A percentile compares a stretch with the other conserved stretches of the same genome.
These are phyloP conservation scores for Dryobota labecula DNA, from an alignment of 2,888 invertebrate species.

Conservation along the genomic window DNA sequence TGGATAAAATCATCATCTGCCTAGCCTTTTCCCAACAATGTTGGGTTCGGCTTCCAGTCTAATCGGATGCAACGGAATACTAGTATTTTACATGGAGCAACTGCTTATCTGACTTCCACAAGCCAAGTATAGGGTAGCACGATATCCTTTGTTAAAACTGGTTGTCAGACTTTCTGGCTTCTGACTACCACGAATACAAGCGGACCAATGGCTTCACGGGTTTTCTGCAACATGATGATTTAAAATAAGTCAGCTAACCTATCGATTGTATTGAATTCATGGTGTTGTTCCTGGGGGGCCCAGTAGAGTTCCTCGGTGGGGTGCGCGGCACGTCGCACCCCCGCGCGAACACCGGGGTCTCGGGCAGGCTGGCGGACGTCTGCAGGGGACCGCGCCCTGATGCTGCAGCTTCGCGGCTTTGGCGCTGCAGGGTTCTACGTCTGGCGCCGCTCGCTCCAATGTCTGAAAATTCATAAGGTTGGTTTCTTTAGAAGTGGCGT, in stretches of 20 bases:
- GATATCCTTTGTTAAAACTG: too few relatives aligned
- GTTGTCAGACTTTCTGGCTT: not conserved
- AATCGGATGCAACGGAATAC: not conserved
- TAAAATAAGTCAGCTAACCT: constrained; percentile 72
- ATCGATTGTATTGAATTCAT: constrained; percentile 91
- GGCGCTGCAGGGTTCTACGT: constrained; percentile 88
- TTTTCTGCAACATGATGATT: not conserved
- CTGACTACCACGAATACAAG: too few relatives aligned
- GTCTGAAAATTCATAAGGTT: constrained; percentile 75
- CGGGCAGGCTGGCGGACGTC: constrained; percentile 96
- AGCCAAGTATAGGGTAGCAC: not conserved
- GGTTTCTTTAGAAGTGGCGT: not conserved
- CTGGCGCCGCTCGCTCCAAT: constrained; percentile 87
- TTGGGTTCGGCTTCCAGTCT: too few relatives aligned
- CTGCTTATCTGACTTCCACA: not conserved
- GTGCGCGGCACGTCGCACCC: constrained; percentile 96
- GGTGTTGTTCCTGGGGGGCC: constrained; percentile 92
- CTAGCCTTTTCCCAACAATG: not conserved
- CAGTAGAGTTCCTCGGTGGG: constrained; percentile 93
- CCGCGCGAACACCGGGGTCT: constrained; percentile 96
- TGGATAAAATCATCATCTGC: not conserved
- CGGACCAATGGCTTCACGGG: not conserved
- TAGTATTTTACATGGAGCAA: not conserved
- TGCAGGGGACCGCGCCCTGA: constrained; percentile 92
- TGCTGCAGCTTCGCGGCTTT: constrained; percentile 81